Conservation (phyloP, 1,140 invertebrate genomes). For the Temnothorax curvispinosus region DNA sequence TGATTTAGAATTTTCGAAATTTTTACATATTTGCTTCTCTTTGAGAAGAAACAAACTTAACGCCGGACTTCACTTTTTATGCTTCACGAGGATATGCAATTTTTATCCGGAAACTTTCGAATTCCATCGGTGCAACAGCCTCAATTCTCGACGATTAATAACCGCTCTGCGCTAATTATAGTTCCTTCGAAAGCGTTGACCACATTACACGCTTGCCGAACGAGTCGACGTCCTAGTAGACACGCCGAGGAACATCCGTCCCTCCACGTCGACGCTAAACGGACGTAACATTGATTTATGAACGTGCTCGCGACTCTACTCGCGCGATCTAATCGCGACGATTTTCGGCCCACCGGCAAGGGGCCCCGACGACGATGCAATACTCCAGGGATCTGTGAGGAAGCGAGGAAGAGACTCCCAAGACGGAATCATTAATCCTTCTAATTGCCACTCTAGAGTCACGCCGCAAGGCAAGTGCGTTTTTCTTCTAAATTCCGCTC, state of each 20-base stretch:
- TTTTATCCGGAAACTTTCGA: neutral
- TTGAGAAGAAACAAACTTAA: neutral
- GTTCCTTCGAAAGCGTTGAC: constrained; percentile 19
- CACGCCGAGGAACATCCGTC: constrained; percentile 9
- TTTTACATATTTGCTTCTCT: neutral
- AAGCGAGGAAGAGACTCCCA: constrained; percentile 22
- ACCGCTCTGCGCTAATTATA: constrained; percentile 46
- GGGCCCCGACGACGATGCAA: constrained; percentile 2
- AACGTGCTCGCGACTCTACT: constrained; percentile 55
- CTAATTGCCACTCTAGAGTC: constrained; percentile 78
- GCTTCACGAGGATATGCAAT: neutral
- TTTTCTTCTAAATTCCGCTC: constrained; percentile 63
- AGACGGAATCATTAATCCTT: constrained; percentile 79
- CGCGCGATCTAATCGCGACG: constrained; percentile 68
- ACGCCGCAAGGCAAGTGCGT: constrained; percentile 60
- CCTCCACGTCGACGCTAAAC: constrained; percentile 64
- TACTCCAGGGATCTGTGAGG: constrained; percentile 11
- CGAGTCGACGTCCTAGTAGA: constrained; percentile 25
- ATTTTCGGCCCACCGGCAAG: constrained; percentile 42
- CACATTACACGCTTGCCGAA: constrained; percentile 35
- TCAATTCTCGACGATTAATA: constrained; percentile 40
- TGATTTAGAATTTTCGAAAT: neutral
- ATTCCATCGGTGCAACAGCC: neutral
- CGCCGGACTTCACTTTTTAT: neutral
- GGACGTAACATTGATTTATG: constrained; percentile 79